Conservation (phyloP, 2,113 vertebrate genomes). For the Ranitomeya variabilis region DNA sequence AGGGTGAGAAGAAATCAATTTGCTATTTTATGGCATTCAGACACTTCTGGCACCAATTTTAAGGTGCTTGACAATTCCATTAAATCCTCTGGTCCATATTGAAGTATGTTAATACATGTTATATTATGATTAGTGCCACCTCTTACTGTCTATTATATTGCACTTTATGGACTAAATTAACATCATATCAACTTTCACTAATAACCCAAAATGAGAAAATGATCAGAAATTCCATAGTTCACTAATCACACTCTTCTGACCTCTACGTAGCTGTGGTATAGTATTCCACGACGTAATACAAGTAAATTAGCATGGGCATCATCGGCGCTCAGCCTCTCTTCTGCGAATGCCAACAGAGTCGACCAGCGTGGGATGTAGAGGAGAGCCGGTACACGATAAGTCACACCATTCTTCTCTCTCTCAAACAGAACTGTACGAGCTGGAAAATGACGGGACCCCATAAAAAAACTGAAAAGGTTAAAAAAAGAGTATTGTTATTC, state of each 20-base stretch:
- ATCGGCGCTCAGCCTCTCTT: slow-evolving; percentile 82
- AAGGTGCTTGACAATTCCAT: too few species aligned
- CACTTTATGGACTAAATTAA: neutral
- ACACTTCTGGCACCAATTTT: too few species aligned
- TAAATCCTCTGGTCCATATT: too few species aligned
- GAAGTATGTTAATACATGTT: too few species aligned
- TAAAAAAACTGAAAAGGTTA: slow-evolving; percentile 58
- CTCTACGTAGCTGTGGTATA: slow-evolving; percentile 82
- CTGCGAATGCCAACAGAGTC: slow-evolving; percentile 89
- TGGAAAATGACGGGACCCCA: slow-evolving; percentile 80
- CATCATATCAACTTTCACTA: neutral
- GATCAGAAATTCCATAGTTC: neutral
- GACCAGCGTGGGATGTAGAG: slow-evolving; percentile 75
- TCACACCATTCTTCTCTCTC: slow-evolving; percentile 83
- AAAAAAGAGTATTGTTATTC: neutral
- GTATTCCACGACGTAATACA: slow-evolving; percentile 81
- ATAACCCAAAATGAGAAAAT: too few species aligned
- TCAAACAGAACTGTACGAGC: slow-evolving; percentile 84
- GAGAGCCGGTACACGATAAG: slow-evolving; percentile 87
- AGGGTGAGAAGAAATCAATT: too few species aligned
- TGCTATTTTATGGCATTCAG: too few species aligned
- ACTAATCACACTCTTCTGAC: slow-evolving; percentile 66
- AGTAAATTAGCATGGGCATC: slow-evolving; percentile 89
- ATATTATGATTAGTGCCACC: too few species aligned
- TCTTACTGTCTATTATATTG: neutral